Percentiles rank a stretch among this genome's conserved stretches.
Evolutionary conservation across 2,888 invertebrate species (phyloP).

Genomic region (Dynastes maya): DNA sequence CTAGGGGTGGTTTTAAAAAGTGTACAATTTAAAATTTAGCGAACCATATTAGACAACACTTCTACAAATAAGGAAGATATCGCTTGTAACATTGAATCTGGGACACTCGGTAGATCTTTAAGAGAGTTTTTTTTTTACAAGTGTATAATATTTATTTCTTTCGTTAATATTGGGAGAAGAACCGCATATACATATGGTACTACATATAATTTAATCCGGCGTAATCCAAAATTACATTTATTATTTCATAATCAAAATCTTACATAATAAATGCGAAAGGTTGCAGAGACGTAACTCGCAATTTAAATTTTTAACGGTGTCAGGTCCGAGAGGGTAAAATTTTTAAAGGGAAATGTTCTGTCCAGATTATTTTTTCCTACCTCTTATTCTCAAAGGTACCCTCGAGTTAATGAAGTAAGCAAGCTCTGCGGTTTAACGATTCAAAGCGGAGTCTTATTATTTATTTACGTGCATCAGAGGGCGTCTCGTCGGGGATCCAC

Average conservation of each 20-base stretch:
- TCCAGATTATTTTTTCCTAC: conserved; percentile 69
- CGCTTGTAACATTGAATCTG: too few species aligned
- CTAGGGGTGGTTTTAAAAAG: too few species aligned
- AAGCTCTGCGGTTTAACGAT: conserved; percentile 65
- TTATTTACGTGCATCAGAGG: conserved; percentile 66
- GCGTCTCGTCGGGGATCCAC: conserved; percentile 50
- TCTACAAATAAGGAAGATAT: too few species aligned
- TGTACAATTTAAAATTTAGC: too few species aligned
- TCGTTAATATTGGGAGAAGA: too few species aligned
- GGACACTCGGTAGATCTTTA: too few species aligned
- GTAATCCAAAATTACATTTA: conserved; percentile 35
- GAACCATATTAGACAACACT: too few species aligned
- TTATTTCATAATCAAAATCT: conserved; percentile 40
- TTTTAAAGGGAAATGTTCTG: conserved; percentile 61
- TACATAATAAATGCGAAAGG: conserved; percentile 10
- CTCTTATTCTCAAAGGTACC: conserved; percentile 66
- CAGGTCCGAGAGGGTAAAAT: conserved; percentile 56
- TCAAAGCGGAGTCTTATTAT: conserved; percentile 62
- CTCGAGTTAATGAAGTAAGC: conserved; percentile 69
- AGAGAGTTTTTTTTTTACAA: too few species aligned
- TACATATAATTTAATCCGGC: conserved; percentile 18
- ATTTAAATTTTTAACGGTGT: conserved; percentile 44
- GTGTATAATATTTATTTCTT: too few species aligned
- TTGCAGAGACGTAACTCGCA: neutral
- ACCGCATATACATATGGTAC: neutral